Base-by-base conservation (phyloP, 2,888 invertebrate genomes). In the Lochmaea crataegi region DNA sequence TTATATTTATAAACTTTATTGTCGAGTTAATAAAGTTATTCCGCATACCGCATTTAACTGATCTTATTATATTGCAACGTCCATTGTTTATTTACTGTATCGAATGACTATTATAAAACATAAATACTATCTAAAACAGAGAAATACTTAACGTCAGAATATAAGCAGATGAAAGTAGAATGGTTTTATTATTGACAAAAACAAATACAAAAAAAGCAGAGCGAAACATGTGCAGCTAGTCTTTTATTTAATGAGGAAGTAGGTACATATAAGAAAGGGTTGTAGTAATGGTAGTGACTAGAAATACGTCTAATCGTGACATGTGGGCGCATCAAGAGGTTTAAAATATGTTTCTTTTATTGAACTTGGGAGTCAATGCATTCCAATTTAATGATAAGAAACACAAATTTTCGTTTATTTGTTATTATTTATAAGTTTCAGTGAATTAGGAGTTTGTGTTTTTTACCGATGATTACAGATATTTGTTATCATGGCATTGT, bases 261-360 rank as follows among this genome's bases (percentile, higher is more conserved):
- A 63, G 61, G 42, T 63, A 63, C 61, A 12, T 60, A 42, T 63
- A 63, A 63, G 61, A 63, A 63, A 63, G 61, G 61, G 61, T 63
- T 63, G 18, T 41, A n/a, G 22, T 38, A 67, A 41, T 58, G 67
- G 58, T 26, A 22, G 67, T 67, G 67, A 58, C 41, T 67, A 67
- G 6, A 18, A 26, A 42, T 67, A 57, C 67, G 67, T n/a, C 7
- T 12, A 38, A 16, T 56, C 41, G 38, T 51, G 18, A 16, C 56
- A 14, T 45, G 14, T 14, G 45, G 45, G 11, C 14, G 45, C 4
- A 45, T 12, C 0, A 56, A 56, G 9, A 56, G 14, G 6, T 7
- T 18, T n/a, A n/a, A n/a, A n/a, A n/a, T n/a, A n/a, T 9, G 32
- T 38, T 38, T 38, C 32, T 38, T 38, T 1, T 38, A 7, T 38